Evolutionary conservation across 2,113 vertebrate genomes (phyloP).

Genomic region (Rhea americana): DNA sequence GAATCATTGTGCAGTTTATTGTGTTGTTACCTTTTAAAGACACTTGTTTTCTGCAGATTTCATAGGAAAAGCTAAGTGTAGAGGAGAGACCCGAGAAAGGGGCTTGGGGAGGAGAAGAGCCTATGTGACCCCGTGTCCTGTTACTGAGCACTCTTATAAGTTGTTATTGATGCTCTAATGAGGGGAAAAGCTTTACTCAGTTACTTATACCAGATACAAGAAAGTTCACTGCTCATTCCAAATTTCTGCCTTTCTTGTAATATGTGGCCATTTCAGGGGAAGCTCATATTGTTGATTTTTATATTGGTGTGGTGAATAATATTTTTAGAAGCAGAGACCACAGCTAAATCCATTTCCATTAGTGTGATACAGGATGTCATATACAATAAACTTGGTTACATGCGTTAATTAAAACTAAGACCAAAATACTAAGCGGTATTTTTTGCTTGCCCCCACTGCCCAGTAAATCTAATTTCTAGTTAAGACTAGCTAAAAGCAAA

Average conservation of each 20-base stretch:
- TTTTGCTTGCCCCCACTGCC: not conserved
- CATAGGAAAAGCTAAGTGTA: not conserved
- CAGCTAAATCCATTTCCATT: not conserved
- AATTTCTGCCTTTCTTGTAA: not conserved
- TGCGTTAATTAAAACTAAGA: not conserved
- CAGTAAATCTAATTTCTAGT: not conserved
- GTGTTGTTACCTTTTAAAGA: not conserved
- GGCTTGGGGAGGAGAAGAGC: not conserved
- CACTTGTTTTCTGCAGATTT: not conserved
- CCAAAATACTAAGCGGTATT: not conserved
- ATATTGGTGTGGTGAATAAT: not conserved
- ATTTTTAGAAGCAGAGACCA: not conserved
- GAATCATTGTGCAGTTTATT: not conserved
- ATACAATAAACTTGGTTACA: not conserved
- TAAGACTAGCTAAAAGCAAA: not conserved
- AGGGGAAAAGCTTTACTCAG: not conserved
- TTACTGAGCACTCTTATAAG: not conserved
- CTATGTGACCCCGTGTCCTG: not conserved
- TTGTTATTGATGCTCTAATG: not conserved
- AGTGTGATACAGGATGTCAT: not conserved
- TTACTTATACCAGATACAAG: not conserved
- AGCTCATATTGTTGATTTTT: not conserved
- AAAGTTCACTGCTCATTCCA: not conserved
- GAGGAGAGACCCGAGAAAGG: not conserved
- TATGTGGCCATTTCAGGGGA: not conserved